phyloP scores from a whole-genome alignment of 2,797 vertebrate species.

The Gambelia wislizenii region DNA sequence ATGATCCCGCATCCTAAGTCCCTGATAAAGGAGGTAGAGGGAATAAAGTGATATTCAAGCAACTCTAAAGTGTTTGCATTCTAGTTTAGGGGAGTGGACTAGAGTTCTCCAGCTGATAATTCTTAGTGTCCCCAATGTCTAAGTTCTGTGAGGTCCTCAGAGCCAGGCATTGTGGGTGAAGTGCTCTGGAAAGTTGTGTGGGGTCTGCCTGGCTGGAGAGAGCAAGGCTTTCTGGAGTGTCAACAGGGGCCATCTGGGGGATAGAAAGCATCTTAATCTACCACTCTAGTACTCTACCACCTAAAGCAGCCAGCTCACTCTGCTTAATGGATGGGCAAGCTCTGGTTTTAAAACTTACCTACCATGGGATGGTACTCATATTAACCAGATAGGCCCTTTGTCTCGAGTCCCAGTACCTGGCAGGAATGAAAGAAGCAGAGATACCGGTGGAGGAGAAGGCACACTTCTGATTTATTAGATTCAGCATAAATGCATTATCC shows the following conservation, averaged over 20 bases:
- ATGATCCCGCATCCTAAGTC: too few species aligned
- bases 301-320: background rate
- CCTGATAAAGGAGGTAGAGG: background rate
- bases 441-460: background rate
- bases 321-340: background rate
- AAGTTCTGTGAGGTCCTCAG: background rate
- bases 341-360: background rate
- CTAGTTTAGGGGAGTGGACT: background rate
- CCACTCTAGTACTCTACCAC: background rate
- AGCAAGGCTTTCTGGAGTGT: background rate
- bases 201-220: background rate
- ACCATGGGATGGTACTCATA: background rate
- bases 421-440: background rate
- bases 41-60: background rate
- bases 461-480: slow-evolving; percentile 30
- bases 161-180: background rate
- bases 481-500: slow-evolving; percentile 29
- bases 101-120: background rate
- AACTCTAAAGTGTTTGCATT: background rate
- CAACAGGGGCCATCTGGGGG: background rate
- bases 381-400: background rate
- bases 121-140: too few species aligned
- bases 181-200: background rate
- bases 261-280: background rate
- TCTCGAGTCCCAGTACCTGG: background rate